These are phyloP conservation scores for Drosophila santomea DNA, from an alignment of 1,140 invertebrate genomes.

Conservation along the genomic window DNA sequence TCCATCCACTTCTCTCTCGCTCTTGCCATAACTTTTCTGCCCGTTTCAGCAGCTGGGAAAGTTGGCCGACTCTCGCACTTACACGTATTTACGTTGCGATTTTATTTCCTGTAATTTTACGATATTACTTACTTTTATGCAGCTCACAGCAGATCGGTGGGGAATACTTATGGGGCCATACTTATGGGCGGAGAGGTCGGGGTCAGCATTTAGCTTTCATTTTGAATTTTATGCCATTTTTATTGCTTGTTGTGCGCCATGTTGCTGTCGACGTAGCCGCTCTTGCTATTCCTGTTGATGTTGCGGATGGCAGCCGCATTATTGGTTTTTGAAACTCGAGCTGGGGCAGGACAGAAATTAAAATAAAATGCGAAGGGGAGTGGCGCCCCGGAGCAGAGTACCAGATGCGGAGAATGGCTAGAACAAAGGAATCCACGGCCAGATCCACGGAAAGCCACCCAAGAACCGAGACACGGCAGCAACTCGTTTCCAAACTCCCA, in stretches of 20 bases:
- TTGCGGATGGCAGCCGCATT: slow-evolving; percentile 60
- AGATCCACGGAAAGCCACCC: not conserved
- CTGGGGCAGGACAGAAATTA: slow-evolving; percentile 69
- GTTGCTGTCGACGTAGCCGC: slow-evolving; percentile 47
- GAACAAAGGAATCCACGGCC: slow-evolving; percentile 22
- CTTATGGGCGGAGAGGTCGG: slow-evolving; percentile 9
- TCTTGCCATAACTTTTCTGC: slow-evolving; percentile 76
- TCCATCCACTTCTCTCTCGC: slow-evolving; percentile 16
- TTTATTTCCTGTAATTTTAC: slow-evolving; percentile 83
- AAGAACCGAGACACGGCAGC: slow-evolving; percentile 19
- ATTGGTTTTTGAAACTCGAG: slow-evolving; percentile 72
- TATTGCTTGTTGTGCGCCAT: slow-evolving; percentile 65
- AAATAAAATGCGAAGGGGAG: slow-evolving; percentile 52
- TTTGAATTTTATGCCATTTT: slow-evolving; percentile 78
- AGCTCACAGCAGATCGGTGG: slow-evolving; percentile 58
- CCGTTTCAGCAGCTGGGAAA: slow-evolving; percentile 76
- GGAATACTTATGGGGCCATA: not conserved
- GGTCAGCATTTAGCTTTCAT: slow-evolving; percentile 72
- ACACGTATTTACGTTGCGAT: slow-evolving; percentile 81
- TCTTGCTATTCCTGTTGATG: slow-evolving; percentile 13
- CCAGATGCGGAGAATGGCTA: slow-evolving; percentile 22
- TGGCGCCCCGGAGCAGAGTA: slow-evolving; percentile 9
- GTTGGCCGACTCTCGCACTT: slow-evolving; percentile 73
- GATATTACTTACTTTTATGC: slow-evolving; percentile 83
- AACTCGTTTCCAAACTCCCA: slow-evolving; percentile 31